Evolutionary conservation across 1,140 invertebrate genomes (phyloP), one percentile per base, ranked within the genome.

Genomic region (Pseudomyrmex gracilis): DNA sequence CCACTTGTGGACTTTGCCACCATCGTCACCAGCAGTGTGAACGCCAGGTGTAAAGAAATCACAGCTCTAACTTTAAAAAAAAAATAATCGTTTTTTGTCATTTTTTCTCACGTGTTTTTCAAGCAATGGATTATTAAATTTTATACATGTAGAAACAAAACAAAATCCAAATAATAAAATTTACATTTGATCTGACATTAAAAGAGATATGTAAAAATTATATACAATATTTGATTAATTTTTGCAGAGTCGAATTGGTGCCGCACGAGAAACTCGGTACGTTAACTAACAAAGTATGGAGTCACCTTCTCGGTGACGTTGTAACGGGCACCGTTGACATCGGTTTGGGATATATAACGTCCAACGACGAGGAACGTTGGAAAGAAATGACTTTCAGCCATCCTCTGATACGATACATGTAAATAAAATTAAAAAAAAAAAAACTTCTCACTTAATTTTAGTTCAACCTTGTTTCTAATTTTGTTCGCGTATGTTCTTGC

Each of bases 361-460:
- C 94, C 0, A 94, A 94, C 22, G 86, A 94, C 4, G 83, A 88
- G 2, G 93, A 96, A 47, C 91, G 94, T 22, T 93, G 94, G 45
- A 90, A 93, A 13, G 95, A 95, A 49, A 95, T 96, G 94, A 92
- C 94, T 71, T 96, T 96, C 68, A 95, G 95, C 53, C 95, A 95
- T 88, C 95, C 95, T n/a, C 93, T 96, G 15, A 94, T 95, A 47
- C 94, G 95, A 68, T 95, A 95, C 13, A 95, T 95, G 95, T 96
- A 77, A 90, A 94, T 92, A 73, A 78, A 47, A 53, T 22, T 76
- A n/a, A n/a, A n/a, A 34, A 34, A 7, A 34, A 5, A 34, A 0
- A 34, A 34, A 34, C 4, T 34, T 34, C 34, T 34, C 34, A 7
- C 7, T 34, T n/a, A n/a, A 34, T 5, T 34, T 34, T 34, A 34